These are phyloP conservation scores for Cerastis rubricosa DNA, from an alignment of 2,888 invertebrate species.

Conservation along the genomic window DNA sequence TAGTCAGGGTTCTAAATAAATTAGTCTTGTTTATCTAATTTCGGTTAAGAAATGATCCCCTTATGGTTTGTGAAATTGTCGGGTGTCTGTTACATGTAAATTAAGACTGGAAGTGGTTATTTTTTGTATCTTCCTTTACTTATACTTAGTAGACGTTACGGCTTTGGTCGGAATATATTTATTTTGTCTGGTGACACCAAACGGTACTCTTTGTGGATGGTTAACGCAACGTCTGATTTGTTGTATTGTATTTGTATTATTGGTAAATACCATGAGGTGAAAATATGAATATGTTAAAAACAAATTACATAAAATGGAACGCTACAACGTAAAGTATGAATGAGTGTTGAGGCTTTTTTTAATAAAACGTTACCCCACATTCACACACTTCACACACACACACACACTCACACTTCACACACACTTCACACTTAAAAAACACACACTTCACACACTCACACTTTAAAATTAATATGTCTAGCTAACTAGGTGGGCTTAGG, in stretches of 20 bases:
- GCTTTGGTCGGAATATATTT: slow-evolving; percentile 34
- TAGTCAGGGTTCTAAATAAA: slow-evolving; percentile 28
- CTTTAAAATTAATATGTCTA: background rate
- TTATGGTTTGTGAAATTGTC: slow-evolving; percentile 76
- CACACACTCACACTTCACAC: too few species aligned
- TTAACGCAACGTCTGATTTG: slow-evolving; percentile 38
- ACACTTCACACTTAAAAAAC: too few species aligned
- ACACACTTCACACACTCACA: too few species aligned
- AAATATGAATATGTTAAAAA: background rate
- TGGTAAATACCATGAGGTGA: background rate
- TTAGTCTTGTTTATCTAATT: slow-evolving; percentile 70
- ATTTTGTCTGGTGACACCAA: slow-evolving; percentile 39
- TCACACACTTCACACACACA: too few species aligned
- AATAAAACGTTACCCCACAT: too few species aligned
- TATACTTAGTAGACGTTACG: slow-evolving; percentile 34
- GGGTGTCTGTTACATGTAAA: slow-evolving; percentile 73
- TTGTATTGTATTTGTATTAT: slow-evolving; percentile 7
- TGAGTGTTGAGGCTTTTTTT: too few species aligned
- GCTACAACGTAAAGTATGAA: background rate
- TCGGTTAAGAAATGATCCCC: slow-evolving; percentile 72
- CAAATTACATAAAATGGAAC: background rate
- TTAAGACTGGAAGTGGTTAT: slow-evolving; percentile 66
- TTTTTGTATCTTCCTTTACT: slow-evolving; percentile 58
- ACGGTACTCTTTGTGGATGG: slow-evolving; percentile 6
- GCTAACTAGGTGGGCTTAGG: background rate